Base-by-base conservation (phyloP, 2,113 vertebrate genomes). In the Galbula dea region DNA sequence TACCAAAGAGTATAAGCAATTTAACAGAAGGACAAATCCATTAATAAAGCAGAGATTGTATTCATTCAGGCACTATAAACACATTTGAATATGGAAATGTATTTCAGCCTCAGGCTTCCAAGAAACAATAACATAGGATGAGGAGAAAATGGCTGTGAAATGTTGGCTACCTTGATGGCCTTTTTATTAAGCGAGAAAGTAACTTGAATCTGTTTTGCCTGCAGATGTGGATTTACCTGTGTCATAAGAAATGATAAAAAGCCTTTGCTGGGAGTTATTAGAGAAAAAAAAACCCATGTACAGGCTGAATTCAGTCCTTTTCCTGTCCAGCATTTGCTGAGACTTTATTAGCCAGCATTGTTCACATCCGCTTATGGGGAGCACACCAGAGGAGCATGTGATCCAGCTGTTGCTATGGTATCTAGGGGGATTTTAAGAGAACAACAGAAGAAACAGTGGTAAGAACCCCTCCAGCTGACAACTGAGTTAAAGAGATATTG, bases 401-500 rank as follows among this genome's bases (percentile, higher is more conserved):
- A 96, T 92, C 76, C 82, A 95, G 95, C 83, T 97, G 97, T 97
- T 97, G 97, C 97, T 97, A 97, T 96, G 95, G 92, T 76, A 96
- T 84, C 97, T 95, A 68, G 61, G 85, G 80, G 57, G 57, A 76
- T 96, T 97, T 96, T 93, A 89, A 91, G 75, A 90, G 79, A 95
- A 88, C 34, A 80, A 67, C 87, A 63, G 76, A 78, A 83, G 76
- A 89, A 95, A 90, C 36, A 15, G 24, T 43, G 67, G 67, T 52
- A 73, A 69, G 73, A 96, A 94, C 73, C 20, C 30, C 46, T 92
- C 54, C 69, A 82, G 46, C 68, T 89, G 90, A 94, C 84, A 96
- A 78, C 91, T 91, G 91, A 92, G 71, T 95, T 94, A 95, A 96
- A 95, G 78, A 26, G 30, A 81, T 66, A 82, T 54, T 83, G 48